Percentiles rank a stretch among this genome's conserved stretches.
Evolutionary conservation across 2,797 vertebrate species (phyloP).

Genomic region (Cichlasoma orientale): DNA sequence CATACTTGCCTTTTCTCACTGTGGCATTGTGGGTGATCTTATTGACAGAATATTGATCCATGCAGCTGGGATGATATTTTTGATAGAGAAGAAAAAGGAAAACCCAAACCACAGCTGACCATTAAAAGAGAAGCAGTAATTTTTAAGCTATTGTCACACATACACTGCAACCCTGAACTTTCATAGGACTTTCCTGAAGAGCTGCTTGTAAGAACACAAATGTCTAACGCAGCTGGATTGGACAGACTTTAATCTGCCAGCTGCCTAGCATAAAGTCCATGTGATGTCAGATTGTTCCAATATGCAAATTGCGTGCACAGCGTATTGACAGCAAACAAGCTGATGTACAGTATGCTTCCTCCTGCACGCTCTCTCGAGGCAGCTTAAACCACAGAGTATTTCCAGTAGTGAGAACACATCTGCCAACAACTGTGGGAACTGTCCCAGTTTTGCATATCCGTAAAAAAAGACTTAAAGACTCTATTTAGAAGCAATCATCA

Average conservation of each 20-base stretch:
- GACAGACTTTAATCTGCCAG: neutral
- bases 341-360: too few relatives aligned
- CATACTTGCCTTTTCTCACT: conserved; percentile 1
- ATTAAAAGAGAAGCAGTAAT: neutral
- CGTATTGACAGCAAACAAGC: neutral
- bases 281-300: neutral
- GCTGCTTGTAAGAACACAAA: neutral
- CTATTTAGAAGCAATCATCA: neutral
- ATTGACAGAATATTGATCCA: neutral
- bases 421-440: neutral
- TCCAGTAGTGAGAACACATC: neutral
- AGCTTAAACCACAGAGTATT: neutral
- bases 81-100: neutral
- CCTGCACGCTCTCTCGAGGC: neutral
- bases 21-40: neutral
- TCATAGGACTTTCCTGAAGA: neutral
- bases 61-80: too few relatives aligned
- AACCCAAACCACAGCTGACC: neutral
- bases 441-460: neutral
- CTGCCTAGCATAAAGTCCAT: neutral
- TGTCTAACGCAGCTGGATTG: neutral
- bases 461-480: neutral
- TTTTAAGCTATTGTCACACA: neutral
- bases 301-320: neutral
- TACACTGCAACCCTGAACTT: neutral